Evolutionary conservation across 2,797 vertebrate species (phyloP).

Genomic region (Furcifer pardalis): DNA sequence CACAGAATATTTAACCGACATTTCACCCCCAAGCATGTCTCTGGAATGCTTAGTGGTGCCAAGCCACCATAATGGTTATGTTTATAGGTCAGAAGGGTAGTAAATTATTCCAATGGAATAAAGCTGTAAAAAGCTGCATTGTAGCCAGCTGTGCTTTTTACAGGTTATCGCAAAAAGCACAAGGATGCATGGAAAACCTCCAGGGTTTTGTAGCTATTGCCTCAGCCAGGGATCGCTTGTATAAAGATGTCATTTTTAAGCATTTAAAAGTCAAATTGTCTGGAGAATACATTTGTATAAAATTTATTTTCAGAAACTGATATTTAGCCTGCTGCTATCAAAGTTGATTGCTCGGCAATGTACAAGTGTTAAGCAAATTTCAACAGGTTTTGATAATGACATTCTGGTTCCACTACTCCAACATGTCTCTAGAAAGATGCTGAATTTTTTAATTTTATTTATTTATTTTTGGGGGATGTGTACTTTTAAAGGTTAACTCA

Average conservation of each 20-base stretch:
- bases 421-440: constrained; percentile 72
- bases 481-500: constrained; percentile 65
- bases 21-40: constrained; percentile 56
- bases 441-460: no score
- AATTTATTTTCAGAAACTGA: constrained; percentile 77
- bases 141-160: constrained; percentile 65
- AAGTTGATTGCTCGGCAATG: constrained; percentile 72
- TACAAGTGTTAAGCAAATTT: constrained; percentile 72
- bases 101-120: constrained; percentile 66
- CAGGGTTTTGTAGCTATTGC: constrained; percentile 63
- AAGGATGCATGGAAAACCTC: constrained; percentile 59
- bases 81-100: constrained; percentile 70
- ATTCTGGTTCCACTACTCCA: constrained; percentile 68
- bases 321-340: constrained; percentile 72
- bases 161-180: constrained; percentile 60
- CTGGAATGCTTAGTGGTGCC: constrained; percentile 58
- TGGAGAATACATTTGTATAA: constrained; percentile 74
- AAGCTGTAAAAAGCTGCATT: constrained; percentile 61
- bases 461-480: no score
- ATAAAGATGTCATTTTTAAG: constrained; percentile 75
- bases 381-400: constrained; percentile 70
- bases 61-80: constrained; percentile 60
- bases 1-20: constrained; percentile 64
- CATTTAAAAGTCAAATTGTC: constrained; percentile 79
- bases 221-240: constrained; percentile 62